Evolutionary conservation across 2,113 vertebrate species (phyloP).

Genomic region (Epinephelus lanceolatus): DNA sequence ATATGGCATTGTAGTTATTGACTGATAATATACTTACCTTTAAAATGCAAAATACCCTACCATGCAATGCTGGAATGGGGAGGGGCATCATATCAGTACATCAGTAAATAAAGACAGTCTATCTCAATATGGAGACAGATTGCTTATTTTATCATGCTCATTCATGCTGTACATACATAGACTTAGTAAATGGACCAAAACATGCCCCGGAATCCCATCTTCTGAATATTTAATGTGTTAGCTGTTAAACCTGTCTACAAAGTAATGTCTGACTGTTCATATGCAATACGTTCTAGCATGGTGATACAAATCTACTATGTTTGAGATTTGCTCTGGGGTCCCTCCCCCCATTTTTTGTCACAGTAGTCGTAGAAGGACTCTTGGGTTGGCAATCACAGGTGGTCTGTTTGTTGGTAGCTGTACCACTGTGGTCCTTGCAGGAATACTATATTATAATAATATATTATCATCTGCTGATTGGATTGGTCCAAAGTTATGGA

Average conservation of each 20-base stretch:
- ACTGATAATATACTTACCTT: neutral
- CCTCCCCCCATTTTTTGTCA: too few species aligned
- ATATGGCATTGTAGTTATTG: neutral
- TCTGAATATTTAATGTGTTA: neutral
- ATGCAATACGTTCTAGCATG: too few species aligned
- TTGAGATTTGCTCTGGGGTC: neutral
- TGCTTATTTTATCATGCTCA: neutral
- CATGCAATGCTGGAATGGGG: neutral
- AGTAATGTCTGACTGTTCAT: too few species aligned
- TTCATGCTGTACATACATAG: neutral
- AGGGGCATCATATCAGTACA: neutral
- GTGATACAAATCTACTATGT: neutral
- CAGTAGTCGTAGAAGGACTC: neutral
- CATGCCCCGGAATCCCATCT: neutral
- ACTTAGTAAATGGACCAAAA: neutral
- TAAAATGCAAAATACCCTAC: slow-evolving; percentile 1
- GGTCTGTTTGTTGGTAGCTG: neutral
- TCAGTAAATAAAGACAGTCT: neutral
- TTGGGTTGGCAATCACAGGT: too few species aligned
- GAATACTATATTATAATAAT: neutral
- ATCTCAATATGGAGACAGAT: neutral
- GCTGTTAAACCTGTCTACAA: neutral
- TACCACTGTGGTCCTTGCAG: neutral
- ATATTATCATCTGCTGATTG: too few species aligned
- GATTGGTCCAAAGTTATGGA: too few species aligned